Evolutionary conservation across 2,113 vertebrate species (phyloP).

Genomic region (Copsychus sechellarum): DNA sequence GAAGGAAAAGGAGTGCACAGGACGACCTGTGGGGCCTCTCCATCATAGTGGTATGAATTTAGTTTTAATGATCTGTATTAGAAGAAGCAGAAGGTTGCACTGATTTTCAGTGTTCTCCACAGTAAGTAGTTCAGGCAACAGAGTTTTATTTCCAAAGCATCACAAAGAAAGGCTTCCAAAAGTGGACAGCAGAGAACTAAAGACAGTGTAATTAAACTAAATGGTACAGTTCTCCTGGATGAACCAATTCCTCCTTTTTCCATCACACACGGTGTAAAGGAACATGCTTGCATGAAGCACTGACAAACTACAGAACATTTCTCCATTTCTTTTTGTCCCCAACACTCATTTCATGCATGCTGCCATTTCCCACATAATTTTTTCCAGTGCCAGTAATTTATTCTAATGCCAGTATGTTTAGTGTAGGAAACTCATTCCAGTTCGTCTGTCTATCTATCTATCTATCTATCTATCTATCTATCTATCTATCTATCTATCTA

Average conservation of each 20-base stretch:
- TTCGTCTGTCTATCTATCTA: accelerated
- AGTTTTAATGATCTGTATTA: neutral
- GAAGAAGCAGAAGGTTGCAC: neutral
- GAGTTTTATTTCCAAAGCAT: neutral
- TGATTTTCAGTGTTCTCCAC: neutral
- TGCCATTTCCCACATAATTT: neutral
- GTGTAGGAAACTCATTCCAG: neutral
- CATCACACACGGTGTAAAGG: neutral
- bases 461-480: neutral
- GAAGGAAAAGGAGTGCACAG: neutral
- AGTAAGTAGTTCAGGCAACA: neutral
- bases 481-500: accelerated
- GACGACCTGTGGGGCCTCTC: neutral
- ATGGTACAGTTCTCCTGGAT: neutral
- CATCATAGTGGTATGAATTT: neutral
- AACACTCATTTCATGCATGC: neutral
- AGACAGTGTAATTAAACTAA: neutral
- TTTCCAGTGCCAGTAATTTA: neutral
- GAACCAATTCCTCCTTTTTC: neutral
- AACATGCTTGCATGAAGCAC: neutral
- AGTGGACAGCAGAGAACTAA: neutral
- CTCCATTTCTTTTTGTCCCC: neutral
- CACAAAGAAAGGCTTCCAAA: neutral
- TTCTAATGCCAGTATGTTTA: neutral
- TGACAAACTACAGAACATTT: neutral